phyloP scores from a whole-genome alignment of 1,140 invertebrate genomes.

The Brachionus paranguensis region DNA sequence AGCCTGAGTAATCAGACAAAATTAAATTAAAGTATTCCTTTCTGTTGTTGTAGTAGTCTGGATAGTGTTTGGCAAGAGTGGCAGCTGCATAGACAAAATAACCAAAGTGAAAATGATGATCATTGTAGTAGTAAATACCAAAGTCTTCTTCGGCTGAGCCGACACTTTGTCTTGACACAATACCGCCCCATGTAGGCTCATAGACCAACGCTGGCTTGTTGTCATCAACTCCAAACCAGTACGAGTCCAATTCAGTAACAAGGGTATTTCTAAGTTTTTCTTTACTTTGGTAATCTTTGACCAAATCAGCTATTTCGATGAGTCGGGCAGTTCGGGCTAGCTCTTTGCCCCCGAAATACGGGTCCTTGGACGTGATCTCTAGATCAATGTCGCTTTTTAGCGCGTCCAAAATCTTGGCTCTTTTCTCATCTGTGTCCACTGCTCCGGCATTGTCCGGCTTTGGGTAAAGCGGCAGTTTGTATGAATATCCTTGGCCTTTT shows the following conservation, averaged over 20 bases:
- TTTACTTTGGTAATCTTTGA: background rate
- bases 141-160: background rate
- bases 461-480: background rate
- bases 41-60: background rate
- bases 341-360: conserved; percentile 19
- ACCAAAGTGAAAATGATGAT: conserved; percentile 35
- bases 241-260: background rate
- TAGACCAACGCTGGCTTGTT: background rate
- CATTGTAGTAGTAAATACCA: conserved; percentile 38
- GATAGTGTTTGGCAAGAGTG: background rate
- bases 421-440: background rate
- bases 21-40: conserved; percentile 6
- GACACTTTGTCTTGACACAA: background rate
- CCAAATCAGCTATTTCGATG: conserved; percentile 26
- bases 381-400: background rate
- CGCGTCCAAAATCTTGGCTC: background rate
- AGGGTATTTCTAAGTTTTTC: background rate
- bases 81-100: conserved; percentile 20
- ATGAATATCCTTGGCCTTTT: background rate
- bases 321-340: background rate
- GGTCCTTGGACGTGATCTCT: conserved; percentile 9
- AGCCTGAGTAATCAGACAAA: background rate
- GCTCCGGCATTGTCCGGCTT: background rate
- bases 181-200: background rate
- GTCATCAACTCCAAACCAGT: background rate